phyloP scores from a whole-genome alignment of 2,888 invertebrate genomes.

The Stenchaetothrips biformis region DNA sequence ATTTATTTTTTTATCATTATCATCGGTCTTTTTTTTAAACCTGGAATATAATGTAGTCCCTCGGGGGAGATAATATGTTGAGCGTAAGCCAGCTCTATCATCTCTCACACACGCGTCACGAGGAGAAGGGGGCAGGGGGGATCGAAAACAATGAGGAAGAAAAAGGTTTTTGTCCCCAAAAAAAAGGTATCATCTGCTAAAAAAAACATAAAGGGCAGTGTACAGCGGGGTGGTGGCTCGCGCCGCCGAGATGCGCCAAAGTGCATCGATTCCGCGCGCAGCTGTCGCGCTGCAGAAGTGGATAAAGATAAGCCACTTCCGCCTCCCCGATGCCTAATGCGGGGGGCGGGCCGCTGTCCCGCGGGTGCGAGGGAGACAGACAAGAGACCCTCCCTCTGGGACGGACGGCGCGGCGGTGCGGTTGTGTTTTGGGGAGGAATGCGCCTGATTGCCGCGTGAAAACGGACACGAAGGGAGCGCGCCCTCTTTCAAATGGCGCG shows the following conservation, averaged over 20 bases:
- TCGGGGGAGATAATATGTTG: conserved; percentile 5
- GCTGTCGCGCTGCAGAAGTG: conserved; percentile 1
- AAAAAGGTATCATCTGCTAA: background rate
- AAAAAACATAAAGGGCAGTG: background rate
- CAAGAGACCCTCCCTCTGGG: no score
- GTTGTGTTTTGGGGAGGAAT: background rate
- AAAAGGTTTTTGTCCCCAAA: conserved; percentile 1
- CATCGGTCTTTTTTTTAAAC: background rate
- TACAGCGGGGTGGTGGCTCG: background rate
- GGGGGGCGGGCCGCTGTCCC: background rate
- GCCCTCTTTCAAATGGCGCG: background rate
- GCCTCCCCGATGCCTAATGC: background rate
- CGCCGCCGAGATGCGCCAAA: background rate
- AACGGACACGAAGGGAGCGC: background rate
- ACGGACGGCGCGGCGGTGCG: no score
- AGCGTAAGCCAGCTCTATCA: background rate
- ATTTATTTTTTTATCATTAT: background rate
- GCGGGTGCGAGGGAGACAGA: no score
- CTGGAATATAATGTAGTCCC: background rate
- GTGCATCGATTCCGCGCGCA: background rate
- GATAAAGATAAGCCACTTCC: conserved; percentile 23
- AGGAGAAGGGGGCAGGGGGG: background rate
- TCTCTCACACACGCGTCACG: background rate
- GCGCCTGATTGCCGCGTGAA: background rate
- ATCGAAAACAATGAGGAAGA: background rate